Percentiles rank a stretch among this genome's conserved stretches.
Evolutionary conservation across 1,140 invertebrate species (phyloP).

Genomic region (Lepidurus couesii): DNA sequence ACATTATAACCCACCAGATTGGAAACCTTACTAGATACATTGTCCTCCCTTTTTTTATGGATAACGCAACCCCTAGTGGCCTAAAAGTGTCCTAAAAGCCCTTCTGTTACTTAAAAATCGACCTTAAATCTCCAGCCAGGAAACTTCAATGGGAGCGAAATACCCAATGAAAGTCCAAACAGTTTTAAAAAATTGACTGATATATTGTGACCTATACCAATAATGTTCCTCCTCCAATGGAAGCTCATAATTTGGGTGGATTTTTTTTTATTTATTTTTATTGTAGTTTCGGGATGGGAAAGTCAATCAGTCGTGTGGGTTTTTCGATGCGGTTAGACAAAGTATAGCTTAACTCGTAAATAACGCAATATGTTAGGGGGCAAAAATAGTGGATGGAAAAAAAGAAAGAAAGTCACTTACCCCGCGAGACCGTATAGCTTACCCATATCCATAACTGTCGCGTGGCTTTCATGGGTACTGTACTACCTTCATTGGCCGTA

Average conservation of each 20-base stretch:
- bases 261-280: no score
- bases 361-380: neutral
- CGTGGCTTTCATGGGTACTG: slow-evolving; percentile 4
- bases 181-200: no score
- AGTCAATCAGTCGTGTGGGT: neutral
- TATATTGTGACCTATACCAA: no score
- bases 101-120: no score
- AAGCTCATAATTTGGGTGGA: no score
- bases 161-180: no score
- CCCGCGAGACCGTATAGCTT: neutral
- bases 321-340: neutral
- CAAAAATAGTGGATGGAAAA: neutral
- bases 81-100: no score
- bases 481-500: neutral
- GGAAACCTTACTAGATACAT: neutral
- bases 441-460: slow-evolving; percentile 19
- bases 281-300: neutral
- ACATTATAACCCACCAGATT: neutral
- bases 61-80: no score
- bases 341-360: neutral
- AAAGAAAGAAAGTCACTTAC: neutral
- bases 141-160: no score
- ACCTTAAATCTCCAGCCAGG: no score
- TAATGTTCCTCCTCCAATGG: no score
- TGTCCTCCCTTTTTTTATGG: no score